phyloP scores from a whole-genome alignment of 1,140 invertebrate species.

The Cotesia typhae region DNA sequence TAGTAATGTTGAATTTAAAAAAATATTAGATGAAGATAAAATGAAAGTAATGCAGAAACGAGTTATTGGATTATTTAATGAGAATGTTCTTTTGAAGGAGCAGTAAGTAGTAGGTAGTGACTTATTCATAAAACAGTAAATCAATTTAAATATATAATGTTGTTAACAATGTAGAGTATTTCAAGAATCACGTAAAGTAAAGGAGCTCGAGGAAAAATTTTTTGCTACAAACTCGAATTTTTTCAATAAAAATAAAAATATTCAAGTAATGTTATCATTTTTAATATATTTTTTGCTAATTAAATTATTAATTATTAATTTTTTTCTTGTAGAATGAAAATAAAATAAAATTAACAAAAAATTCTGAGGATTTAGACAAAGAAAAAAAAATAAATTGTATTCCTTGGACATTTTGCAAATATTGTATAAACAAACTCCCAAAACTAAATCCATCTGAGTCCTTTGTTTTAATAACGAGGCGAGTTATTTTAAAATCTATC shows the following conservation, averaged over 20 bases:
- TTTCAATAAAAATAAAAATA: slow-evolving; percentile 13
- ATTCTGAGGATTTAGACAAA: neutral
- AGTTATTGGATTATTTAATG: slow-evolving; percentile 24
- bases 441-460: slow-evolving; percentile 42
- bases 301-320: too few relatives aligned
- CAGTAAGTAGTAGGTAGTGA: slow-evolving; percentile 23
- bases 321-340: neutral
- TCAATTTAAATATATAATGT: neutral
- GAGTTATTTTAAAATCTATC: slow-evolving; percentile 16
- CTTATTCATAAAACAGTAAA: neutral
- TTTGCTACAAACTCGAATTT: slow-evolving; percentile 18
- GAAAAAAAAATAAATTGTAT: slow-evolving; percentile 32
- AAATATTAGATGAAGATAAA: slow-evolving; percentile 23
- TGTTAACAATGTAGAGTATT: slow-evolving; percentile 17
- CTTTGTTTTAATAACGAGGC: slow-evolving; percentile 51
- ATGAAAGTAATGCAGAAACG: slow-evolving; percentile 27
- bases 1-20: slow-evolving; percentile 2
- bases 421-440: slow-evolving; percentile 47
- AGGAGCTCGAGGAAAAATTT: slow-evolving; percentile 34
- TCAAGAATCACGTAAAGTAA: slow-evolving; percentile 9
- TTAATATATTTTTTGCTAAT: too few relatives aligned
- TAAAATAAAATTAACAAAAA: neutral
- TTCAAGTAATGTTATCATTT: too few relatives aligned
- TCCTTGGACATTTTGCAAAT: slow-evolving; percentile 44
- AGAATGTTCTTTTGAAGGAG: slow-evolving; percentile 21